Evolutionary conservation across 1,140 invertebrate genomes (phyloP), one percentile per base, ranked within the genome.

Genomic region (Carcinoscorpius rotundicauda): DNA sequence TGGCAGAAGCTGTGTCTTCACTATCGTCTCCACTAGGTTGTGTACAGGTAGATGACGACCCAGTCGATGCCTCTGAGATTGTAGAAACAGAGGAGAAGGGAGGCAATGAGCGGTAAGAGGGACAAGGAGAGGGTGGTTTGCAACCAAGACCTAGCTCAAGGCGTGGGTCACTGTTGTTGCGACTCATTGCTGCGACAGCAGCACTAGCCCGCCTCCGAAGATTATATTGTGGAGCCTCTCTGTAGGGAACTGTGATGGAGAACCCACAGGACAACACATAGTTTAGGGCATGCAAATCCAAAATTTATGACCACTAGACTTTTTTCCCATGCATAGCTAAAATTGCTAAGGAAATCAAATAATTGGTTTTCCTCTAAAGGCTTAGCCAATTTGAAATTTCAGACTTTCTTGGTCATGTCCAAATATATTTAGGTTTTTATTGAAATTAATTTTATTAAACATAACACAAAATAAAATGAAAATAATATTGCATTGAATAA

Each of bases 81-180:
- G 88, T 90, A 71, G 88, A 91, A 66, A 88, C 88, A 55, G 89
- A 93, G 73, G 88, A 91, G 82, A 91, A 92, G 63, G 88, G 88
- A 56, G 84, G 82, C 69, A 85, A 79, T 69, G 85, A 86, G 66
- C 90, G 81, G 75, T 90, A 88, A 70, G 88, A 89, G 68, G 88
- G 88, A 78, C 87, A 91, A 53, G 89, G 89, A 67, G 87, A 90
- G 62, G 87, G 85, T 65, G 87, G 84, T 72, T 73, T 70, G 53
- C 63, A 60, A 49, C 66, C 64, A 3, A 68, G 64, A 8, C 60
- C 53, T 51, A 69, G 63, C 56, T 69, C 68, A 49, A 69, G 51
- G 6, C 68, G 62, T 9, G 68, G 68, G 53, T 69, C 68, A 65
- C 68, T 69, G 29, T 69, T 65, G 4, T 65, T 69, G 5, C 68